phyloP scores from a whole-genome alignment of 2,113 vertebrate genomes.

The Edolisoma coerulescens region DNA sequence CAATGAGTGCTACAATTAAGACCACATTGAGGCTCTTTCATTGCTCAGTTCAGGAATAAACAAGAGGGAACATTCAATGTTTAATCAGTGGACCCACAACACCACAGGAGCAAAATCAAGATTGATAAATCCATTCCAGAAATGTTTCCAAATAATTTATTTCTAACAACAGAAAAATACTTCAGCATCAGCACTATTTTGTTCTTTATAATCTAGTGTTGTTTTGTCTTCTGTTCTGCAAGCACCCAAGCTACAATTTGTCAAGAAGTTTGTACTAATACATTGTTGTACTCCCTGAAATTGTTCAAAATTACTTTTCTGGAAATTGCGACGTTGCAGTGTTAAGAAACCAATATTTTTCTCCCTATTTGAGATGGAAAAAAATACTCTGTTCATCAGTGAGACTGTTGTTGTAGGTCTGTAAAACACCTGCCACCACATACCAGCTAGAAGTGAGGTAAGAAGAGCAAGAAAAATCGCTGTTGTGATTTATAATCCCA shows the following conservation, averaged over 20 bases:
- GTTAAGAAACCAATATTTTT: background rate
- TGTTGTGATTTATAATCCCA: background rate
- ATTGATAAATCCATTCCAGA: background rate
- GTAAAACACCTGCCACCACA: background rate
- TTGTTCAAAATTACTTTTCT: background rate
- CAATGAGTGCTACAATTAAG: background rate
- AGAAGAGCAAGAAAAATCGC: background rate
- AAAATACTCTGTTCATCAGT: background rate
- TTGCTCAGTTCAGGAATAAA: background rate
- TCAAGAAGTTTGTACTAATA: background rate
- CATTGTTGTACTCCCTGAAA: background rate
- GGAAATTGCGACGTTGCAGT: fast-evolving
- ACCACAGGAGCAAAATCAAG: background rate
- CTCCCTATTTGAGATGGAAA: background rate
- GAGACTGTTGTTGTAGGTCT: background rate
- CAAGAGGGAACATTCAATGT: background rate
- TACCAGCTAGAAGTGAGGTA: background rate
- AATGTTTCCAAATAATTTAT: background rate
- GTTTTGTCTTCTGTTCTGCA: background rate
- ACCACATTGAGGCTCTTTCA: background rate
- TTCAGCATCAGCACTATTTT: background rate
- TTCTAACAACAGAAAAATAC: background rate
- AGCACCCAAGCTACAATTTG: background rate
- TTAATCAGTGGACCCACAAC: background rate
- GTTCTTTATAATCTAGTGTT: background rate